phyloP scores from a whole-genome alignment of 2,113 vertebrate species.

The Apeltes quadracus region DNA sequence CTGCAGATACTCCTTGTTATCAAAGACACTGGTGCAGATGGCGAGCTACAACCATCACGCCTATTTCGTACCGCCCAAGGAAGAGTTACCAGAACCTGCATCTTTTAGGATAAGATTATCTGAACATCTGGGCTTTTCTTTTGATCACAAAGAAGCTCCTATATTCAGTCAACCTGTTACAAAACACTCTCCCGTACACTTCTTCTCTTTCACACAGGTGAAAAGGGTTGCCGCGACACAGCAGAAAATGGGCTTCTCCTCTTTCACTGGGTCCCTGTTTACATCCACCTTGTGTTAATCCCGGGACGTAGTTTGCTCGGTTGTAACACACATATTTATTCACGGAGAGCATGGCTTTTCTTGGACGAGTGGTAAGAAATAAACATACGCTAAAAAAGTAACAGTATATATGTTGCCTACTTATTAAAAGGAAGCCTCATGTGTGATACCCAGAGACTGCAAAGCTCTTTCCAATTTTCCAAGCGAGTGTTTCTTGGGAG shows the following conservation, averaged over 20 bases:
- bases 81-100: not conserved
- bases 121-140: not conserved
- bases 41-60: not conserved
- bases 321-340: slow-evolving; percentile 6
- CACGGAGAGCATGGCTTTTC: not conserved
- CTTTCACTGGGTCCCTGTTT: slow-evolving; percentile 39
- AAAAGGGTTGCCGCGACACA: not conserved
- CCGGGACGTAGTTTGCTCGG: slow-evolving; percentile 1
- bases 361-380: not conserved
- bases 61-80: not conserved
- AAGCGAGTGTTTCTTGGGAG: slow-evolving; percentile 56
- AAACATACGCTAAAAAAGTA: not conserved
- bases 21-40: not conserved
- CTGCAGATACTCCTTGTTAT: not conserved
- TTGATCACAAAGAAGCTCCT: not conserved
- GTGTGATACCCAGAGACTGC: slow-evolving; percentile 43
- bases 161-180: not conserved
- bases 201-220: not conserved
- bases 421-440: slow-evolving; percentile 39
- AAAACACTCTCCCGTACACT: not conserved
- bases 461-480: slow-evolving; percentile 66
- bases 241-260: slow-evolving; percentile 15
- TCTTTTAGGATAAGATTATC: not conserved
- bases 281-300: slow-evolving; percentile 18
- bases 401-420: not conserved